Evolutionary conservation across 2,888 invertebrate species (phyloP).

Genomic region (Synergus umbraculus): DNA sequence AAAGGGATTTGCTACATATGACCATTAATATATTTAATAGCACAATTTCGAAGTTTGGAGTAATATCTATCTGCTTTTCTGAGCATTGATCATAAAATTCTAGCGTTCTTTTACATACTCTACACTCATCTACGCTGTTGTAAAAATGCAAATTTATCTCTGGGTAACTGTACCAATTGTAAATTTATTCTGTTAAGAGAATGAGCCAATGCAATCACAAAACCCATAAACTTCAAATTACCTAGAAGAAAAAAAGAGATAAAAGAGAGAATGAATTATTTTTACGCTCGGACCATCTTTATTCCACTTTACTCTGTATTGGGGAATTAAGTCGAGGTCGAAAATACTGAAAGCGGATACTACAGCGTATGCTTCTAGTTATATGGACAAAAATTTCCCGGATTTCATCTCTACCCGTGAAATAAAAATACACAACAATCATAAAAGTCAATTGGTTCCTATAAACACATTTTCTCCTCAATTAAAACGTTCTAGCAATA

Average conservation of each 20-base stretch:
- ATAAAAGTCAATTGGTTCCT: background rate
- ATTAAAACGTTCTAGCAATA: background rate
- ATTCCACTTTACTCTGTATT: background rate
- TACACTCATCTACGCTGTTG: conserved; percentile 16
- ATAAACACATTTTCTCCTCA: background rate
- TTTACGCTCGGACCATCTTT: background rate
- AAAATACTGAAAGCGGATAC: background rate
- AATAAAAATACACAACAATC: background rate
- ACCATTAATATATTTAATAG: conserved; percentile 28
- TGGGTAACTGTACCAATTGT: conserved; percentile 28
- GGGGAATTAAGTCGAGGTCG: background rate
- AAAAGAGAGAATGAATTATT: conserved; percentile 5
- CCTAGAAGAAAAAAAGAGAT: background rate
- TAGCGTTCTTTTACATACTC: background rate
- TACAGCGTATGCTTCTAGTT: background rate
- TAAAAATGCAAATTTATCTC: conserved; percentile 38
- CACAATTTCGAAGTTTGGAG: conserved; percentile 8
- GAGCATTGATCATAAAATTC: background rate
- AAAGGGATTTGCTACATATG: background rate
- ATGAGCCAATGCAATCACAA: conserved; percentile 24
- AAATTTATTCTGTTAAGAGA: conserved; percentile 24
- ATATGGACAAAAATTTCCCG: background rate
- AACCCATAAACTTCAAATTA: conserved; percentile 27
- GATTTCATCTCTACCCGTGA: background rate
- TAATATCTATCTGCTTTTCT: conserved; percentile 15